These are phyloP conservation scores for Gulo gulo DNA, from an alignment of 2,113 vertebrate species.

Conservation along the genomic window DNA sequence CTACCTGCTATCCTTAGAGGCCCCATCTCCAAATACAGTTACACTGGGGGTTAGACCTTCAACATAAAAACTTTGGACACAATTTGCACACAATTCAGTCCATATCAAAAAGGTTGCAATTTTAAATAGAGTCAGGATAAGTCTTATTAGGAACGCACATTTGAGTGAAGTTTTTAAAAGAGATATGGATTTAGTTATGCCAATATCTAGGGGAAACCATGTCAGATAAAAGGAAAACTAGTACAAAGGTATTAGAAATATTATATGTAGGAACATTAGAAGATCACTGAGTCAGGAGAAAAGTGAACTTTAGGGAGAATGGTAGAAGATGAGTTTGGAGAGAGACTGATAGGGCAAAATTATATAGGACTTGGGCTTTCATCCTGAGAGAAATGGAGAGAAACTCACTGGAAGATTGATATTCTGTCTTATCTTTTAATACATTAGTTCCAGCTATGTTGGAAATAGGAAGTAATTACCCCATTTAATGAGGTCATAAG, in stretches of 20 bases:
- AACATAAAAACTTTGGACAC: not conserved
- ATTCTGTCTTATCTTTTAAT: not conserved
- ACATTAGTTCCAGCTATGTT: not conserved
- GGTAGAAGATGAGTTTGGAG: not conserved
- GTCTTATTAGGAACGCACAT: not conserved
- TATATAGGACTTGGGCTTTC: not conserved
- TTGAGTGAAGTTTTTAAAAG: not conserved
- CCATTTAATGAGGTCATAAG: not conserved
- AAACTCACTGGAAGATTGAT: not conserved
- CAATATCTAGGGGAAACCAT: not conserved
- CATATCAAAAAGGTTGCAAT: not conserved
- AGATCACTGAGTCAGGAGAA: not conserved
- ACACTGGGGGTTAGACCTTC: not conserved
- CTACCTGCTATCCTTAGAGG: not conserved
- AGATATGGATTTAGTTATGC: not conserved
- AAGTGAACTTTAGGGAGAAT: not conserved
- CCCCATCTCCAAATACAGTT: not conserved
- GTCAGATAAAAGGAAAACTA: not conserved
- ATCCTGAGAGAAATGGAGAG: not conserved
- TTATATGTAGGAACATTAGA: not conserved
- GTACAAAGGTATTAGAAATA: not conserved
- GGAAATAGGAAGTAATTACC: not conserved
- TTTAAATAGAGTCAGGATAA: not conserved
- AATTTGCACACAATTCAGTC: not conserved
- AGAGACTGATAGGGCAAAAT: not conserved